A percentile compares a stretch with the other conserved stretches of the same genome.
These are phyloP conservation scores for Molanna angustata DNA, from an alignment of 2,888 invertebrate genomes.

Conservation along the genomic window DNA sequence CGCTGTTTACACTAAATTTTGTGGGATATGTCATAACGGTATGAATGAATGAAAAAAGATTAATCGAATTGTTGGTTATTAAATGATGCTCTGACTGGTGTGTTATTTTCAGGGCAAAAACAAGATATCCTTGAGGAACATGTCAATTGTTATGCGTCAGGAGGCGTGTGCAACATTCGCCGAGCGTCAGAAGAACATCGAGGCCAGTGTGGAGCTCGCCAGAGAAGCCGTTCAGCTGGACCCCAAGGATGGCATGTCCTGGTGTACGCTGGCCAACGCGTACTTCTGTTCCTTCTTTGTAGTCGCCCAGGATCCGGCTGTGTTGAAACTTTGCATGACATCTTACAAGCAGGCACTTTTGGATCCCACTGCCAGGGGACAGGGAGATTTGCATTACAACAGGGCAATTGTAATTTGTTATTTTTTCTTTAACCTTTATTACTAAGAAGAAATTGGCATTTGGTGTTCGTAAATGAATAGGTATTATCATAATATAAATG, in stretches of 20 bases:
- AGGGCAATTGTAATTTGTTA: conserved; percentile 80
- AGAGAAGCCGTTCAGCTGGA: conserved; percentile 80
- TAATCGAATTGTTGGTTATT: too few relatives aligned
- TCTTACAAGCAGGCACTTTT: conserved; percentile 79
- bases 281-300: conserved; percentile 78
- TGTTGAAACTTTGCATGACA: conserved; percentile 69
- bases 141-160: conserved; percentile 79
- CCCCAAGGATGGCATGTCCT: conserved; percentile 75
- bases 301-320: conserved; percentile 67
- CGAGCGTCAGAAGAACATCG: conserved; percentile 59
- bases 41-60: too few relatives aligned
- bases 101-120: conserved; percentile 60
- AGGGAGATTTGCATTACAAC: conserved; percentile 80
- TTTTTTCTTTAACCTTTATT: too few relatives aligned
- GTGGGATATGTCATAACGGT: too few relatives aligned
- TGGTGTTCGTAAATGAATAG: too few relatives aligned
- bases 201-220: conserved; percentile 72
- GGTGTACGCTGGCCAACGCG: conserved; percentile 83
- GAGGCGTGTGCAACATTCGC: conserved; percentile 50
- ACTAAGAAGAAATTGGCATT: too few relatives aligned
- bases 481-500: too few relatives aligned
- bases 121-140: conserved; percentile 71
- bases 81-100: background rate
- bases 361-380: conserved; percentile 65
- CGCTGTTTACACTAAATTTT: too few relatives aligned